Conservation (phyloP, 2,797 vertebrate genomes). For the Melanotaenia nigrans region DNA sequence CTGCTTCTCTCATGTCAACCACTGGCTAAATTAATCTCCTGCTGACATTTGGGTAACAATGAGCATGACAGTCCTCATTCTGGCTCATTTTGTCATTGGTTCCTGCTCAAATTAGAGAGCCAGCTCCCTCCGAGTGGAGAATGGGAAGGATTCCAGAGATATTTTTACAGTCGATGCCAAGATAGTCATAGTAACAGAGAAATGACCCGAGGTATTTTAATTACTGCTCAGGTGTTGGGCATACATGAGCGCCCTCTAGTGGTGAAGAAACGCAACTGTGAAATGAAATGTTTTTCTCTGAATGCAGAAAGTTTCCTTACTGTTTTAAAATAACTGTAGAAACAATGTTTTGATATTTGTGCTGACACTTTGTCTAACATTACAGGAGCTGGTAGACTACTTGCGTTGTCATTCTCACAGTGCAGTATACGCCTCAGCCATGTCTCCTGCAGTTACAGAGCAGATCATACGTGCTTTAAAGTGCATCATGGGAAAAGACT, state of each 20-base stretch:
- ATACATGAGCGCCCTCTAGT: slow-evolving; percentile 71
- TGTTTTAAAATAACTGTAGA: neutral
- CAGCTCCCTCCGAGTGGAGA: slow-evolving; percentile 27
- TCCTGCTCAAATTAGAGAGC: slow-evolving; percentile 43
- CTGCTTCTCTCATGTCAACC: slow-evolving; percentile 56
- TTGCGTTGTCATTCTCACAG: slow-evolving; percentile 90
- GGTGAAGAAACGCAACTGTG: slow-evolving; percentile 43
- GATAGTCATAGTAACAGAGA: slow-evolving; percentile 32
- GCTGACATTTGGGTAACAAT: slow-evolving; percentile 73
- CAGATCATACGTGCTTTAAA: slow-evolving; percentile 91
- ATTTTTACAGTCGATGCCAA: slow-evolving; percentile 29
- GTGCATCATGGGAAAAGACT: slow-evolving; percentile 89
- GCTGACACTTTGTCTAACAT: slow-evolving; percentile 26
- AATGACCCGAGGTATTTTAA: slow-evolving; percentile 39
- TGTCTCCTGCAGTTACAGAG: slow-evolving; percentile 88
- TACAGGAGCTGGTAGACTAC: slow-evolving; percentile 91
- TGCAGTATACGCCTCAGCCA: slow-evolving; percentile 87
- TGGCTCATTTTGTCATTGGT: slow-evolving; percentile 48
- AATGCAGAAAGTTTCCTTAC: neutral
- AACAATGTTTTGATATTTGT: neutral
- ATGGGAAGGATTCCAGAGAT: slow-evolving; percentile 39
- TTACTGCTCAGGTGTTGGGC: slow-evolving; percentile 61
- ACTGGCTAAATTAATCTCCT: slow-evolving; percentile 63
- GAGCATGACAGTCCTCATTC: slow-evolving; percentile 54
- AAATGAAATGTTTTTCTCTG: neutral